Percentiles rank a stretch among this genome's conserved stretches.
phyloP scores from a whole-genome alignment of 2,113 vertebrate genomes.

The Caracal caracal region DNA sequence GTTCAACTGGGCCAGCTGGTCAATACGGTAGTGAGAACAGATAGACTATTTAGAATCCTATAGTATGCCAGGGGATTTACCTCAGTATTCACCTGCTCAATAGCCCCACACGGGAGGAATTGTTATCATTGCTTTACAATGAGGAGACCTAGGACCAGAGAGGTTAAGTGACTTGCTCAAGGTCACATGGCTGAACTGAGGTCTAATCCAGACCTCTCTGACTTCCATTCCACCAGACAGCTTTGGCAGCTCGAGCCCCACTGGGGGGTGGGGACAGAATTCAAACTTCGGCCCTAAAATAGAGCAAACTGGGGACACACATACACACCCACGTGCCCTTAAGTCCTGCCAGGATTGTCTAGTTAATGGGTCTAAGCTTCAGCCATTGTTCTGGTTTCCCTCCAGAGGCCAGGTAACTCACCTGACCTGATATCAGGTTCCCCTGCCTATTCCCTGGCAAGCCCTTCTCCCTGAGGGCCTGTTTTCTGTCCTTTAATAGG shows the following conservation, averaged over 20 bases:
- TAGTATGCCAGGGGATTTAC: neutral
- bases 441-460: neutral
- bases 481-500: neutral
- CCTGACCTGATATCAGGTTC: neutral
- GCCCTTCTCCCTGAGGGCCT: neutral
- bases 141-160: neutral
- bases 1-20: neutral
- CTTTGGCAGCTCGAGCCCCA: neutral
- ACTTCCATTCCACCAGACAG: neutral
- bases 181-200: neutral
- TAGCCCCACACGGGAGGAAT: neutral
- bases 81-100: neutral
- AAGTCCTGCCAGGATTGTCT: neutral
- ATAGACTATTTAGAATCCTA: neutral
- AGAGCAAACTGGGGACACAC: neutral
- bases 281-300: neutral
- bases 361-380: neutral
- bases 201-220: neutral
- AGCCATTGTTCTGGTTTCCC: neutral
- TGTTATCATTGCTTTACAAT: neutral
- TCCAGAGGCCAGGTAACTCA: neutral
- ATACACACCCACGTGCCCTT: neutral
- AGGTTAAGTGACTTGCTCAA: neutral
- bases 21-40: neutral
- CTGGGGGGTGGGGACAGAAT: neutral